These are phyloP conservation scores for Agrypnia vestita DNA, from an alignment of 1,140 invertebrate species.

Conservation along the genomic window DNA sequence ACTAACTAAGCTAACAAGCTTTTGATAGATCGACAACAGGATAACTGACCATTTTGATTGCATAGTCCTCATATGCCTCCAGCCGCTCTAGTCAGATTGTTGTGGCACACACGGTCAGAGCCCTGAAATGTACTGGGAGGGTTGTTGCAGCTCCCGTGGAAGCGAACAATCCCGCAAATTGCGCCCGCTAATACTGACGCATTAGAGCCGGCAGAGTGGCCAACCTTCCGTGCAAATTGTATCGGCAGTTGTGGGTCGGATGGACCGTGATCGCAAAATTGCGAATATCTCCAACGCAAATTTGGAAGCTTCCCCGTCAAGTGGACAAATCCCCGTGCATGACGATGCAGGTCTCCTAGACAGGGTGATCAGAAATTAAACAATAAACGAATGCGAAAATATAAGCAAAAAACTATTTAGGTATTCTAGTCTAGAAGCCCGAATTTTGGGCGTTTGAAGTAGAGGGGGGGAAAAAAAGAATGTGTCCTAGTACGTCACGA, in stretches of 20 bases:
- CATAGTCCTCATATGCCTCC: not conserved
- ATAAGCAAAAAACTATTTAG: too few species aligned
- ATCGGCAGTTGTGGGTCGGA: slow-evolving; percentile 1
- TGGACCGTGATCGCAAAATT: slow-evolving; percentile 10
- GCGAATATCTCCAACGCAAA: slow-evolving; percentile 34
- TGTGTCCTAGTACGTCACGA: too few species aligned
- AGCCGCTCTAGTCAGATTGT: not conserved
- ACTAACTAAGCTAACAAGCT: too few species aligned
- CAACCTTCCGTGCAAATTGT: slow-evolving; percentile 34
- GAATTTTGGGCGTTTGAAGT: too few species aligned
- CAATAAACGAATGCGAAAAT: too few species aligned
- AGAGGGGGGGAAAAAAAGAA: too few species aligned
- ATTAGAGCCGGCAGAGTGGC: not conserved
- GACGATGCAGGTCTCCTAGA: not conserved
- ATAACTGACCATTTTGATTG: too few species aligned
- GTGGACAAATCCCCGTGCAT: slow-evolving; percentile 23
- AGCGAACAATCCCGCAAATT: slow-evolving; percentile 26
- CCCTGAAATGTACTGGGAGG: not conserved
- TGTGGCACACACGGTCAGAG: not conserved
- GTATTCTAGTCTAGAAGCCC: too few species aligned
- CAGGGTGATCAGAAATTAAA: too few species aligned
- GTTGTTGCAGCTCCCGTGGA: not conserved
- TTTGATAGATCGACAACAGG: too few species aligned
- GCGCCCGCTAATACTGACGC: slow-evolving; percentile 13
- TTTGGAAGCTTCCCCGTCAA: slow-evolving; percentile 34